phyloP scores from a whole-genome alignment of 2,888 invertebrate genomes.

The Himalopsyche anomala region DNA sequence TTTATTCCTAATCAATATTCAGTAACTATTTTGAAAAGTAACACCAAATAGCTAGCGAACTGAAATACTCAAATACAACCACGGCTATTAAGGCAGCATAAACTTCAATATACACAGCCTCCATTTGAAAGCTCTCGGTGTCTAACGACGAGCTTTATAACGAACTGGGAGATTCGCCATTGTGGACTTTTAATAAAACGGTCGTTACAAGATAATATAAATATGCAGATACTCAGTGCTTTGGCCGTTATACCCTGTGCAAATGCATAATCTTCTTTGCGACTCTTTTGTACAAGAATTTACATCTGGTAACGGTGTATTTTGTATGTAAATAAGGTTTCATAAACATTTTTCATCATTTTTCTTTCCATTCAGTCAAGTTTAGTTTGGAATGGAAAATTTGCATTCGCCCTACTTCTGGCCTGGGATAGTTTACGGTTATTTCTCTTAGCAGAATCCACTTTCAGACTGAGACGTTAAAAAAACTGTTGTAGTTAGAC shows the following conservation, averaged over 20 bases:
- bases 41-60: neutral
- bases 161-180: slow-evolving; percentile 30
- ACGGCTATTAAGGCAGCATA: neutral
- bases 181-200: slow-evolving; percentile 7
- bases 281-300: slow-evolving; percentile 11
- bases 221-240: neutral
- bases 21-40: neutral
- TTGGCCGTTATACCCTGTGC: neutral
- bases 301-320: slow-evolving; percentile 6
- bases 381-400: neutral
- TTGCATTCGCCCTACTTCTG: neutral
- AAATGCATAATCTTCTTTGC: slow-evolving; percentile 2
- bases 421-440: no score
- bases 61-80: neutral
- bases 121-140: slow-evolving; percentile 13
- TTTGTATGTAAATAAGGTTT: slow-evolving; percentile 26
- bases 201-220: slow-evolving; percentile 34
- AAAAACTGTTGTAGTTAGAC: no score
- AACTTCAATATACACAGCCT: neutral
- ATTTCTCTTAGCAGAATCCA: no score
- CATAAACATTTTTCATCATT: slow-evolving; percentile 9
- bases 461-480: no score
- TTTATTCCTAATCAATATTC: no score
- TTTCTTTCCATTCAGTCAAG: neutral
- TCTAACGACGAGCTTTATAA: slow-evolving; percentile 19